A percentile compares a stretch with the other conserved stretches of the same genome.
Evolutionary conservation across 2,888 invertebrate species (phyloP).

Genomic region (Margaritifera margaritifera): DNA sequence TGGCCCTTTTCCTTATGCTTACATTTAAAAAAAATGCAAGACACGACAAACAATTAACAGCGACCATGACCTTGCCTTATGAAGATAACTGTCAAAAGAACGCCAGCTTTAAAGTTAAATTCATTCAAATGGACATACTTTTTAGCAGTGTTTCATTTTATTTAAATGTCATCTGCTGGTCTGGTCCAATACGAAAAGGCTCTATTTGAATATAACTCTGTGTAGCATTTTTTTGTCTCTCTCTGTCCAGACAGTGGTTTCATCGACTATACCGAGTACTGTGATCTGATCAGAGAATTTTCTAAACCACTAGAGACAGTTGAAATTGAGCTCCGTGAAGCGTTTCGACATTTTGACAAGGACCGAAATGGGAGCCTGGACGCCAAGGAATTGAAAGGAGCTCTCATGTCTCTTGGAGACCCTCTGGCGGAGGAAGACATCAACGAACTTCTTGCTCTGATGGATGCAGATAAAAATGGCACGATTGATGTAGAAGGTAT

Average conservation of each 20-base stretch:
- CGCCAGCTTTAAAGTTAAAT: not conserved
- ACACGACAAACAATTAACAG: no score
- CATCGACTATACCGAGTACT: constrained; percentile 32
- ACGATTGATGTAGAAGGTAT: constrained; percentile 36
- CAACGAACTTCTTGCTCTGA: constrained; percentile 22
- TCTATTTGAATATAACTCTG: no score
- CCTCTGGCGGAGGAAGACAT: constrained; percentile 29
- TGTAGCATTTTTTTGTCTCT: not conserved
- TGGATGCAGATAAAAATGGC: constrained; percentile 29
- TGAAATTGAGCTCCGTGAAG: constrained; percentile 37
- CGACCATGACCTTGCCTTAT: no score
- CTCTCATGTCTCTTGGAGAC: constrained; percentile 29
- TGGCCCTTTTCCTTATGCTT: no score
- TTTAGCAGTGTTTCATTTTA: no score
- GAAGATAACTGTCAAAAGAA: not conserved
- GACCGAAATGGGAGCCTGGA: constrained; percentile 19
- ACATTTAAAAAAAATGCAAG: no score
- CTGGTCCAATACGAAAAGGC: no score
- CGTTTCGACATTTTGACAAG: constrained; percentile 18
- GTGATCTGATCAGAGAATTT: constrained; percentile 21
- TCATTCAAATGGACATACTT: not conserved
- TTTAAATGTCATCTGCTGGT: no score
- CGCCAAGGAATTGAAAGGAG: constrained; percentile 27
- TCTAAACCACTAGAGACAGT: constrained; percentile 23
- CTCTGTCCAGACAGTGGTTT: constrained; percentile 17